Evolutionary conservation across 2,888 invertebrate genomes (phyloP).

Genomic region (Miltochrista miniata): DNA sequence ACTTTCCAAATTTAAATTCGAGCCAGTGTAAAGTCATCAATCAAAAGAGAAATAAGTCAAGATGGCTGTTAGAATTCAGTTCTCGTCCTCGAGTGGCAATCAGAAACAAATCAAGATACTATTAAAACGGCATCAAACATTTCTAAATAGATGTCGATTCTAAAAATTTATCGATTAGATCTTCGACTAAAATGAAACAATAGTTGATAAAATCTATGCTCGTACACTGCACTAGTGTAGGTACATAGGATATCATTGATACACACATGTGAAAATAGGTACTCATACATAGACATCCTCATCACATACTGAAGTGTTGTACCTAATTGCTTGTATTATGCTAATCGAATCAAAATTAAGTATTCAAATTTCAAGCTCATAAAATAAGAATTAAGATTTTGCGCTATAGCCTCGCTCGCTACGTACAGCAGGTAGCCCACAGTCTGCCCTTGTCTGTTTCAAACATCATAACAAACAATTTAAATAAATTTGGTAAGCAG

Average conservation of each 20-base stretch:
- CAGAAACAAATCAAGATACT: conserved; percentile 73
- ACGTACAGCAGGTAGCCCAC: too few relatives aligned
- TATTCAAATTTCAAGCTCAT: not conserved
- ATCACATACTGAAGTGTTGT: conserved; percentile 1
- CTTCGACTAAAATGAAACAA: conserved; percentile 59
- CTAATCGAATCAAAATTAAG: conserved; percentile 18
- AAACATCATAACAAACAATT: too few relatives aligned
- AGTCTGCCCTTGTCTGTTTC: too few relatives aligned
- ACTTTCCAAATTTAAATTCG: conserved; percentile 44
- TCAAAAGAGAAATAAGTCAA: conserved; percentile 55
- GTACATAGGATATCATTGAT: too few relatives aligned
- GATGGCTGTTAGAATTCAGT: conserved; percentile 46
- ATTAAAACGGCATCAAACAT: conserved; percentile 73
- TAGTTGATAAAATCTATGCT: conserved; percentile 49
- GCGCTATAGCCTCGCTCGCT: too few relatives aligned
- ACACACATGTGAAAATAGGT: too few relatives aligned
- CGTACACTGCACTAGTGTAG: too few relatives aligned
- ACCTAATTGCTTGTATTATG: conserved; percentile 31
- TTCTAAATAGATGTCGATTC: conserved; percentile 69
- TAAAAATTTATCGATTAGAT: conserved; percentile 63
- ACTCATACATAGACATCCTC: conserved; percentile 22
- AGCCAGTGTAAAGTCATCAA: conserved; percentile 53
- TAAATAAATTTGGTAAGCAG: too few relatives aligned
- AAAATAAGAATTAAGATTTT: not conserved
- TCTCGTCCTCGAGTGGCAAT: conserved; percentile 63